Evolutionary conservation across 2,888 invertebrate species (phyloP), one percentile per base, ranked within the genome.

Genomic region (Drosophila meridiana): DNA sequence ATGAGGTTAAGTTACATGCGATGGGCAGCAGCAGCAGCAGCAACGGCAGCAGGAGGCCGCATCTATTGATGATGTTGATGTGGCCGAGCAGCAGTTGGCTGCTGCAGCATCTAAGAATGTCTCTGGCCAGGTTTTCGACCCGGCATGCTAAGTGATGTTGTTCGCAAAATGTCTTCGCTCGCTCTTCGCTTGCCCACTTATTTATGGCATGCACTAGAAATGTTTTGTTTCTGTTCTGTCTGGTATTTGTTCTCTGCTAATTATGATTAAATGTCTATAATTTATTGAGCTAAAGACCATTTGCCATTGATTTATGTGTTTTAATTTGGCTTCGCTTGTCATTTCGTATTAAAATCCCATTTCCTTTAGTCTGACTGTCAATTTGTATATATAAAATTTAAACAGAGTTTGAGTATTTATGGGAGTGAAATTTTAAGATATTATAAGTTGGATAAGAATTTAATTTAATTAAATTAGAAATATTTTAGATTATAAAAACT

Each of bases 1-100:
- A 92, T 92, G 92, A 92, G 92, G 92, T 92, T 93, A 92, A 91
- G 89, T 91, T 92, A 91, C 90, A 83, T 78, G 79, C 78, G 62
- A 58, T 48, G 64, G 66, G 55, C 59, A 42, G 53, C 61, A 50
- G 30, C 69, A 53, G 4, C 67, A n/a, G 38, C 69, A 40, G 58
- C 52, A 50, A 45, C 55, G 34, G 57, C 63, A 40, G 36, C 55
- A 58, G 61, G 38, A 64, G 80, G 67, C 64, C 55, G 79, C 73
- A 73, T 89, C 88, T 86, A 89, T 86, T 86, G 89, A 87, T 87
- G 83, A 82, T 75, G 88, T 64, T 85, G 83, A 77, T 78, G 87
- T 58, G 67, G 70, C 70, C 70, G 73, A 75, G 71, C 83, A 75
- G 69, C 71, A 69, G 14, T 13, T 26, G 30, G 28, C 55, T 36